Conservation (phyloP, 2,888 invertebrate genomes). For the Callyntrura guangdongensis region DNA sequence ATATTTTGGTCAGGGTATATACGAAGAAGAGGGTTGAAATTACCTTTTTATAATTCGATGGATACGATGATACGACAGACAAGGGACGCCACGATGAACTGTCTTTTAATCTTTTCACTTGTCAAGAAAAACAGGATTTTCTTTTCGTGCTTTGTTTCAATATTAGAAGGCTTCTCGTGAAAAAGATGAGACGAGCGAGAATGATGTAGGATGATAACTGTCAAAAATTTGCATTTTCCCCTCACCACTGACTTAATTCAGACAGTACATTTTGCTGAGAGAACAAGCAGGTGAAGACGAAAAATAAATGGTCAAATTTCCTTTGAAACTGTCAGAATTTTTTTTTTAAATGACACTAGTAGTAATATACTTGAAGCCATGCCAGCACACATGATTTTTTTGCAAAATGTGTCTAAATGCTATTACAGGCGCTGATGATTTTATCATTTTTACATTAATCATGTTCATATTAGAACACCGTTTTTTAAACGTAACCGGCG, state of each 20-base stretch:
- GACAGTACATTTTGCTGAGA: background rate
- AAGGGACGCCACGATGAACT: background rate
- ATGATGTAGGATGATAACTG: background rate
- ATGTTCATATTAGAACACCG: background rate
- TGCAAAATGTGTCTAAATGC: background rate
- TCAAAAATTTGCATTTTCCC: slow-evolving; percentile 18
- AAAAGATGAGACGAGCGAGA: background rate
- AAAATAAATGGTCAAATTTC: slow-evolving; percentile 27
- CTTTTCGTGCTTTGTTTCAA: background rate
- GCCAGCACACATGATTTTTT: slow-evolving; percentile 1
- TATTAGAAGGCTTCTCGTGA: too few species aligned
- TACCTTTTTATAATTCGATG: background rate
- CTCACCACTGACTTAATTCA: background rate
- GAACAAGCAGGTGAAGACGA: background rate
- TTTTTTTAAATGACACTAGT: background rate
- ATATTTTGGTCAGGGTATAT: background rate
- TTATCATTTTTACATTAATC: slow-evolving; percentile 45
- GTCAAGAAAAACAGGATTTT: slow-evolving; percentile 14
- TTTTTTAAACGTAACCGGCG: too few species aligned
- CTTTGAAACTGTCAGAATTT: too few species aligned
- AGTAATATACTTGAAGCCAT: background rate
- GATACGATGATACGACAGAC: background rate
- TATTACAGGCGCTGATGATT: background rate
- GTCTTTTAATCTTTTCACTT: slow-evolving; percentile 19
- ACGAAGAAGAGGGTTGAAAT: background rate